Base-by-base conservation (phyloP, 2,113 vertebrate species). In the Oryzias woworae region DNA sequence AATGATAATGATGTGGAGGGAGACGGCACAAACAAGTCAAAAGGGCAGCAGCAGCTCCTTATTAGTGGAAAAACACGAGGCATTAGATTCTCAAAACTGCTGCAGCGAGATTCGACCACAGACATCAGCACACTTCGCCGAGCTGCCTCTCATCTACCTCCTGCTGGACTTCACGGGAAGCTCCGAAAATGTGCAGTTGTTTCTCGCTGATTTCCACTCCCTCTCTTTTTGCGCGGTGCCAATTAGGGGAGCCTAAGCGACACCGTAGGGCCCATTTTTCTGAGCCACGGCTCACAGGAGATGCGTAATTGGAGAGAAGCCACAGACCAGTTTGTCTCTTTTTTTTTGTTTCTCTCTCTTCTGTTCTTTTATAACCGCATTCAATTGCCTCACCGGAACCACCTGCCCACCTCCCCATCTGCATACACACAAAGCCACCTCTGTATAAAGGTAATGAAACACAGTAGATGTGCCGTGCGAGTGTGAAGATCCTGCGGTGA, bases 201-300 rank as follows among this genome's bases (percentile, higher is more conserved):
- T 71, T 69, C 67, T 44, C 26, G 14, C 62, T 28, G 43, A 63
- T 76, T 36, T 63, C 63, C 46, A 59, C 64, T 56, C 67, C 73
- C 75, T 44, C 41, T 60, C 55, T 55, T 80, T 74, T 68, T 66
- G 49, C n/a, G 1, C 56, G 15, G 62, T 68, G 70, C 86, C 80
- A 88, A 90, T 90, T 90, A 88, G 80, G 68, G 78, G 59, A 71
- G 62, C 56, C 65, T 69, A 63, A 87, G 80, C 68, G 54, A 68
- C 76, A 83, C 78, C 62, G 13, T 17, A 36, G 66, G 70, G 70
- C 78, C 78, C 62, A 66, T 81, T 81, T 83, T 62, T 78, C 71
- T 65, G 67, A 81, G 69, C 74, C 16, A 3, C 36, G 26, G 80
- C 82, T 86, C 69, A 73, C 71, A 73, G 77, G 69, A 72, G 76